phyloP scores from a whole-genome alignment of 30 jellyfish, hydroid and myxozoan genomes.

The Rhopilema esculentum region DNA sequence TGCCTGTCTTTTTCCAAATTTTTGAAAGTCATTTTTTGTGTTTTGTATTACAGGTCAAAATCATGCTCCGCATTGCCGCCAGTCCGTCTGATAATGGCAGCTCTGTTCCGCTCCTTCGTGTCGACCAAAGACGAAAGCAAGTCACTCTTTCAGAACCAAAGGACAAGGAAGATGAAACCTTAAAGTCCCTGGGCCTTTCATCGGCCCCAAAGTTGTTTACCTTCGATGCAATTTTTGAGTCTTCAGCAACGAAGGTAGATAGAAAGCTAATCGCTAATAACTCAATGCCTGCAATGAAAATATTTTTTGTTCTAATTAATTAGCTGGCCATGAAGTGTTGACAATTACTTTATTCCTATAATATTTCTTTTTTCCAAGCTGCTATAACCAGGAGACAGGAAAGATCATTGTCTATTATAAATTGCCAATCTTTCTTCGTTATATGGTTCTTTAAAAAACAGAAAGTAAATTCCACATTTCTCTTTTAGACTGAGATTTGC shows the following conservation, averaged over 20 bases:
- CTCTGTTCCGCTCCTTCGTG: slow-evolving; percentile 64
- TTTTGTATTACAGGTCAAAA: slow-evolving; percentile 81
- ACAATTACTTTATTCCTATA: too few species aligned
- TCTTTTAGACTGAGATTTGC: slow-evolving; percentile 72
- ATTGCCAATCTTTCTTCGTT: background rate
- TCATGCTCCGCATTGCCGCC: slow-evolving; percentile 90
- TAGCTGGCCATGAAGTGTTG: too few species aligned
- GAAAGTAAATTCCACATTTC: background rate
- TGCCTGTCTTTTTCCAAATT: background rate
- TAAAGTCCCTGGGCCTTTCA: slow-evolving; percentile 46
- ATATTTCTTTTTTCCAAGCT: too few species aligned
- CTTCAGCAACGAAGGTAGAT: slow-evolving; percentile 82
- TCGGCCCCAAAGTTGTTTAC: slow-evolving; percentile 86
- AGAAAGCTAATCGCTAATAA: background rate
- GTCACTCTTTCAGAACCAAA: slow-evolving; percentile 86
- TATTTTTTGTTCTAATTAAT: too few species aligned
- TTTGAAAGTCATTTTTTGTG: background rate
- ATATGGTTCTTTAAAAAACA: background rate
- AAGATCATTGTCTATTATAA: too few species aligned
- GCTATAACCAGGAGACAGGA: too few species aligned
- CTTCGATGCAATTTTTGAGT: slow-evolving; percentile 86
- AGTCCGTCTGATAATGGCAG: slow-evolving; percentile 73
- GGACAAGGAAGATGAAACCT: slow-evolving; percentile 31
- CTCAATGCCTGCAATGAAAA: too few species aligned
- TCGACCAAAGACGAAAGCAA: slow-evolving; percentile 90